A percentile compares a stretch with the other conserved stretches of the same genome.
phyloP scores from a whole-genome alignment of 2,888 invertebrate genomes.

The Copidosoma aretas region DNA sequence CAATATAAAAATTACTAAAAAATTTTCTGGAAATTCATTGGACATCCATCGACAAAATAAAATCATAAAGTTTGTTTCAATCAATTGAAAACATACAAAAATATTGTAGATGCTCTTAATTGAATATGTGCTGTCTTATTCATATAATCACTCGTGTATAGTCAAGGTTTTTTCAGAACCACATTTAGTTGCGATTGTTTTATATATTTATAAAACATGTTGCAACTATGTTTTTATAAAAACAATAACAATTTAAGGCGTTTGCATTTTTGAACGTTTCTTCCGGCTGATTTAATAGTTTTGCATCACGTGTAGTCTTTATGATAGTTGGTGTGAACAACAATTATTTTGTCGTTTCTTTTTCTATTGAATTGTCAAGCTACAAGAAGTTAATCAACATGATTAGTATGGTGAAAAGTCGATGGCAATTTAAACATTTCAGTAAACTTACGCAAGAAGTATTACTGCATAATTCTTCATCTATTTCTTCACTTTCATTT shows the following conservation, averaged over 20 bases:
- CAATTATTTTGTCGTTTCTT: slow-evolving; percentile 10
- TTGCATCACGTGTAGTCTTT: slow-evolving; percentile 1
- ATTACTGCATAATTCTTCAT: slow-evolving; percentile 57
- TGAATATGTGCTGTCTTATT: slow-evolving; percentile 10
- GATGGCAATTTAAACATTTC: slow-evolving; percentile 1
- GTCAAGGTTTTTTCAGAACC: slow-evolving; percentile 19
- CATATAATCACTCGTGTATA: slow-evolving; percentile 17
- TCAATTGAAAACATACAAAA: slow-evolving; percentile 31
- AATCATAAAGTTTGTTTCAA: slow-evolving; percentile 13
- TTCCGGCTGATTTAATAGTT: not conserved
- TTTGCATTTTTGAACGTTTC: slow-evolving; percentile 3
- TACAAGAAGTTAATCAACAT: slow-evolving; percentile 46
- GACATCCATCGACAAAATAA: too few relatives aligned
- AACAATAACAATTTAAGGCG: slow-evolving; percentile 25
- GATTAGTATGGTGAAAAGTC: not conserved
- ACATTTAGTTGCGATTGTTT: slow-evolving; percentile 2
- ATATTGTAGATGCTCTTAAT: slow-evolving; percentile 26
- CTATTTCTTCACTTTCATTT: slow-evolving; percentile 58
- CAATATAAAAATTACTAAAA: slow-evolving; percentile 1
- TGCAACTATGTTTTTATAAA: slow-evolving; percentile 8
- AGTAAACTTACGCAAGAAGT: slow-evolving; percentile 57
- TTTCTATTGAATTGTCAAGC: slow-evolving; percentile 48
- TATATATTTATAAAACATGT: slow-evolving; percentile 7
- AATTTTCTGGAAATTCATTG: not conserved
- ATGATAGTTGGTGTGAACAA: not conserved